phyloP scores from a whole-genome alignment of 2,797 vertebrate genomes.

The Cirrhinus mrigala region DNA sequence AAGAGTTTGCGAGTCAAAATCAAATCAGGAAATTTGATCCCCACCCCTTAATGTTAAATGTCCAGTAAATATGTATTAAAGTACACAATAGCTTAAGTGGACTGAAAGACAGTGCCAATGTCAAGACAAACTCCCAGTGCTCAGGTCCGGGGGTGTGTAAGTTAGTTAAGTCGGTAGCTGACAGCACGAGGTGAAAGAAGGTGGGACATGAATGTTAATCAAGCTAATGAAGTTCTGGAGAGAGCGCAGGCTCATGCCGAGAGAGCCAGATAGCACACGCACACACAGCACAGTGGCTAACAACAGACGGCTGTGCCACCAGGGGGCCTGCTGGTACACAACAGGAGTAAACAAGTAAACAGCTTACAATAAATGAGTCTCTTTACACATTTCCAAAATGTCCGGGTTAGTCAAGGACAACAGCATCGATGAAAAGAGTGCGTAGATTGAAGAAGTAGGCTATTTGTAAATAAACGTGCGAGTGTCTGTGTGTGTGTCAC shows the following conservation, averaged over 20 bases:
- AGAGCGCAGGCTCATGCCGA: constrained; percentile 32
- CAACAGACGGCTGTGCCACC: constrained; percentile 59
- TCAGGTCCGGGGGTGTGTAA: constrained; percentile 18
- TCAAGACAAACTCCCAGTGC: constrained; percentile 15
- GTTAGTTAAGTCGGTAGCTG: constrained; percentile 33
- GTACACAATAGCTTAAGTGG: not conserved
- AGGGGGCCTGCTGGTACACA: constrained; percentile 57
- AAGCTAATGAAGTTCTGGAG: constrained; percentile 59
- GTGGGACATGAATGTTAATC: constrained; percentile 55
- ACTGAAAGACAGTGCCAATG: constrained; percentile 26
- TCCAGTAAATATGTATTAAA: not conserved
- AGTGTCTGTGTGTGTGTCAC: constrained; percentile 7
- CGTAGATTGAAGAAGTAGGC: not conserved
- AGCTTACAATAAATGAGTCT: constrained; percentile 54
- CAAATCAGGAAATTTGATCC: not conserved
- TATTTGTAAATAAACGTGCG: constrained; percentile 3
- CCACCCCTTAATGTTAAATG: not conserved
- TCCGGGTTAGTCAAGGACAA: constrained; percentile 47
- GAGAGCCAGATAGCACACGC: constrained; percentile 41
- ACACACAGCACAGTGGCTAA: constrained; percentile 38
- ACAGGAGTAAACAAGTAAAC: constrained; percentile 63
- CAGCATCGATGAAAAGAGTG: constrained; percentile 13
- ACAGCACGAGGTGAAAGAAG: constrained; percentile 20
- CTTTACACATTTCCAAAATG: constrained; percentile 33
- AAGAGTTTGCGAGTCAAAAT: not conserved